phyloP scores from a whole-genome alignment of 2,797 vertebrate genomes.

The Thamnophis elegans region DNA sequence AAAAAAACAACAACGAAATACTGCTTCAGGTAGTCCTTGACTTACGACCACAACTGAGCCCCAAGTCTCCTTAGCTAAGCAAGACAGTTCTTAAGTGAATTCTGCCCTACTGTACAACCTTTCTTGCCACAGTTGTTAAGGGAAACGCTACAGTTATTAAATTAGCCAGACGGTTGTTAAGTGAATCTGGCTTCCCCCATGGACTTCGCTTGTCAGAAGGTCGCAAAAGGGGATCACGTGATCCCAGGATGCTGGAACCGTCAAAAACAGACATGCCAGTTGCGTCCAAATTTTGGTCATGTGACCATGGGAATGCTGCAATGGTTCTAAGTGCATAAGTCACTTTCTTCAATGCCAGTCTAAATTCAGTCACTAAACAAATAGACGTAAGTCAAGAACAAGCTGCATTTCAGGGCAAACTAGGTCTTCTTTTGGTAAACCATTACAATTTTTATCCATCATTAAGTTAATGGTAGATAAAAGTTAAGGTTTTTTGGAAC shows the following conservation, averaged over 20 bases:
- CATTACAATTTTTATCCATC: too few relatives aligned
- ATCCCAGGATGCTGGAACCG: too few relatives aligned
- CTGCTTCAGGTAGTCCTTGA: not conserved
- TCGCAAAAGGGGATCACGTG: too few relatives aligned
- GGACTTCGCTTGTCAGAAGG: too few relatives aligned
- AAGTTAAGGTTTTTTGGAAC: not conserved
- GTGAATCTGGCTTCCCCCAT: too few relatives aligned
- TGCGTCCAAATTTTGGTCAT: too few relatives aligned
- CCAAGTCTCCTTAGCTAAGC: fast-evolving
- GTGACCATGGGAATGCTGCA: too few relatives aligned
- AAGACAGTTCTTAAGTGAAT: not conserved
- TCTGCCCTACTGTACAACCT: not conserved
- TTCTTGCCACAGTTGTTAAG: not conserved
- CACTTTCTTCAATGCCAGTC: not conserved
- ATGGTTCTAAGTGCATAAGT: not conserved
- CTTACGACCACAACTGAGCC: not conserved
- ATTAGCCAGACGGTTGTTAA: too few relatives aligned
- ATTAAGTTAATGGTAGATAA: too few relatives aligned
- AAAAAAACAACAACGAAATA: not conserved
- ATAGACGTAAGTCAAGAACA: not conserved
- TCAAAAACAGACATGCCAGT: too few relatives aligned
- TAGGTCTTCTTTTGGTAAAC: not conserved
- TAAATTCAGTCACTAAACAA: not conserved
- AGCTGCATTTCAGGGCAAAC: not conserved
- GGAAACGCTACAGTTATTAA: too few relatives aligned